Base-by-base conservation (phyloP, 2,888 invertebrate species). In the Synanthedon andrenaeformis region DNA sequence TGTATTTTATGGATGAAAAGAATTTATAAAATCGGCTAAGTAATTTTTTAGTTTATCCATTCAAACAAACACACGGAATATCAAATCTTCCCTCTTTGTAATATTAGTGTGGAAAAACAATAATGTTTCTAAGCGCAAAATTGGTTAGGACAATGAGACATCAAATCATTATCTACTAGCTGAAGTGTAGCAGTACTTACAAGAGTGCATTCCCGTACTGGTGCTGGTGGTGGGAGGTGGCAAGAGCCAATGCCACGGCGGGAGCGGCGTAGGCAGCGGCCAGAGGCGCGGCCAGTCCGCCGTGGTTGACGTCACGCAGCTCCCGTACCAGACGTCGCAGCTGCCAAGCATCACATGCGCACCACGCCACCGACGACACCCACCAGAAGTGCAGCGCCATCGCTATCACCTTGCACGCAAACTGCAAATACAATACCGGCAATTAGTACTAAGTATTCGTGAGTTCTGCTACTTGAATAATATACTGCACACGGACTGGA, bases 231-330 rank as follows among this genome's bases (percentile, higher is more conserved):
- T 98, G 96, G 0, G 96, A 96, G 28, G 97, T 96, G 3, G 97
- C 94, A 19, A 98, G 87, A 41, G 96, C 96, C 1, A 98, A 95
- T 51, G 95, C 91, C 12, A 98, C 92, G 1, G 97, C 97, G 0
- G 98, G 98, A 57, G 94, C 91, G 54, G 95, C 97, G 76, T 97
- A 98, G 13, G 97, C 98, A 70, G 96, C 90, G 13, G 95, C 94
- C 65, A 96, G 95, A 75, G 96, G 98, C 74, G 97, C 96, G 72
- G 96, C 95, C 56, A 98, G 95, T 42, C 95, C 94, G 4, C 96
- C 98, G 76, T 97, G 96, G 88, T 98, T 98, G 51, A 98, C 96
- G 79, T 98, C 97, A 3, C 98, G 90, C 90, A 98, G 94, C 85
- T 98, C 98, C 3, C 97, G 96, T 62, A 98, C 85, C 92, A 98